phyloP scores from a whole-genome alignment of 1,140 invertebrate genomes.

The Adoxophyes honmai region DNA sequence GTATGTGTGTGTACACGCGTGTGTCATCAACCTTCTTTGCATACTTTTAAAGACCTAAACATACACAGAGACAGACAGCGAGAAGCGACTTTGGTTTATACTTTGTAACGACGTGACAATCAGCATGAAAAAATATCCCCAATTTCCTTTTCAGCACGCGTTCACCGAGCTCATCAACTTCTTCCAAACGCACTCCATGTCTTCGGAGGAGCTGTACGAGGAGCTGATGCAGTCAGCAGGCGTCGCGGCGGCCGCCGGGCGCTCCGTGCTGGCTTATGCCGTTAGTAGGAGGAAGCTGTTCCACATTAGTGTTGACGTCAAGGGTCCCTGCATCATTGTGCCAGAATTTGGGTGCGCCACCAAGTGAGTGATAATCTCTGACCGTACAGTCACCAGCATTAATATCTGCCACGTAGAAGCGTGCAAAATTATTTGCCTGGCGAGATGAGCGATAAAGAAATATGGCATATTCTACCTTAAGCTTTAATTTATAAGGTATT shows the following conservation, averaged over 20 bases:
- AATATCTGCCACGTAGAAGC: too few relatives aligned
- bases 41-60: too few relatives aligned
- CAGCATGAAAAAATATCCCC: neutral
- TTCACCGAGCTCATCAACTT: conserved; percentile 86
- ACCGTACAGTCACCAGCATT: too few relatives aligned
- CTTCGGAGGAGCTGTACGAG: conserved; percentile 49
- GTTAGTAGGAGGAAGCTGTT: conserved; percentile 82
- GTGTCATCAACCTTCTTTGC: too few relatives aligned
- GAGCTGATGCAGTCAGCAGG: conserved; percentile 40
- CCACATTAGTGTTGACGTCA: conserved; percentile 86
- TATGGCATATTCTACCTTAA: too few relatives aligned
- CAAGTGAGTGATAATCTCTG: conserved; percentile 85
- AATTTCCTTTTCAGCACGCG: conserved; percentile 80
- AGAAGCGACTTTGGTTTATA: too few relatives aligned
- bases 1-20: too few relatives aligned
- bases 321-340: conserved; percentile 87
- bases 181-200: conserved; percentile 79
- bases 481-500: too few relatives aligned
- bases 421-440: too few relatives aligned
- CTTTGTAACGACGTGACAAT: too few relatives aligned
- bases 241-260: conserved; percentile 47
- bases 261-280: conserved; percentile 75
- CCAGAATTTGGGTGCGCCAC: conserved; percentile 87
- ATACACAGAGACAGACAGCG: too few relatives aligned
- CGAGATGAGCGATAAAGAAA: too few relatives aligned